These are phyloP conservation scores for Caenorhabditis sulstoni DNA, from an alignment of 2,888 invertebrate species.

Conservation along the genomic window DNA sequence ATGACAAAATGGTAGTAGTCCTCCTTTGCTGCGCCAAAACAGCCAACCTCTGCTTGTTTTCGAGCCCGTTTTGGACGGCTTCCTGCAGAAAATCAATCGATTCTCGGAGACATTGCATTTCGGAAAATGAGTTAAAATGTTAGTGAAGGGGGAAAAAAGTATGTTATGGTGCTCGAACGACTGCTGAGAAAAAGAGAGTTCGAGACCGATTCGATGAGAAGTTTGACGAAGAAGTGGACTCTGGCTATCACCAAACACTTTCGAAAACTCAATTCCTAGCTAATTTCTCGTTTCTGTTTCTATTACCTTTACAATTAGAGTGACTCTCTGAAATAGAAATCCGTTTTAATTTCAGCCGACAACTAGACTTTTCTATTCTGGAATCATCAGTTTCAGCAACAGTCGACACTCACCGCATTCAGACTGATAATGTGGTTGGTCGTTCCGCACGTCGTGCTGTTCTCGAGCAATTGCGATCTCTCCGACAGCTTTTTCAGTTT, in stretches of 20 bases:
- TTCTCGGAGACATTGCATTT: background rate
- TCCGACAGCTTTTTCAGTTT: conserved; percentile 78
- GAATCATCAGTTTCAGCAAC: background rate
- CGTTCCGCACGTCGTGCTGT: conserved; percentile 54
- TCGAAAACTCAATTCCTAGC: background rate
- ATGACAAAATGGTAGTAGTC: conserved; percentile 70
- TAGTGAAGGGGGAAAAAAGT: background rate
- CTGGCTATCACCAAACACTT: no score
- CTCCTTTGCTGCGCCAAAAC: conserved; percentile 69
- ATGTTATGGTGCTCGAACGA: no score
- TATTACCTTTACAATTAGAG: conserved; percentile 32
- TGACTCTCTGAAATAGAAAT: conserved; percentile 28
- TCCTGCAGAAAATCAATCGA: conserved; percentile 30
- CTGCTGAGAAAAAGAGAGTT: no score
- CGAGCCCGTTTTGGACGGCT: conserved; percentile 53
- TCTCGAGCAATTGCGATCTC: conserved; percentile 72
- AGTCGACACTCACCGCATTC: conserved; percentile 38
- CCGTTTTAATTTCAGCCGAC: background rate
- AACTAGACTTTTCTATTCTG: background rate
- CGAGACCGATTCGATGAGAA: no score
- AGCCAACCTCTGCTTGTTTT: conserved; percentile 62
- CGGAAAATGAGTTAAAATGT: background rate
- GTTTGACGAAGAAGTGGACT: no score
- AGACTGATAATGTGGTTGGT: conserved; percentile 41
- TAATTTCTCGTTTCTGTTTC: background rate